These are phyloP conservation scores for Dinocampus coccinellae DNA, from an alignment of 2,888 invertebrate genomes.

Conservation along the genomic window DNA sequence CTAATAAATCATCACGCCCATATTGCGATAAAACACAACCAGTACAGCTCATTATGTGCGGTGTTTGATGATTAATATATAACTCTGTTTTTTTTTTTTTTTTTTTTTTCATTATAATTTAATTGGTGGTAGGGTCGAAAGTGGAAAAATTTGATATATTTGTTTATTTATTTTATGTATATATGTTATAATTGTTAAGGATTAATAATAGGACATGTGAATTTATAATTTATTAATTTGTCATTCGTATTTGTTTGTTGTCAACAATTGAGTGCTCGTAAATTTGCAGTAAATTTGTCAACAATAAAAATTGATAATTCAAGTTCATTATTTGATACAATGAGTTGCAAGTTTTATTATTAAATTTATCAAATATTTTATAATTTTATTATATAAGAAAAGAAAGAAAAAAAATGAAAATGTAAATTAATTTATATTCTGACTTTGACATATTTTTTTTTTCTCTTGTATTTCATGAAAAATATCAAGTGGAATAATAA, in stretches of 20 bases:
- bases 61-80: not conserved
- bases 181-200: not conserved
- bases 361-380: not conserved
- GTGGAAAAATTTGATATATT: not conserved
- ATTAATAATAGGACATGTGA: not conserved
- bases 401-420: not conserved
- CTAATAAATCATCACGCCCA: constrained; percentile 10
- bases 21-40: not conserved
- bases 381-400: not conserved
- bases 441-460: not conserved
- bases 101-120: not conserved
- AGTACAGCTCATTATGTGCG: not conserved
- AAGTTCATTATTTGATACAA: not conserved
- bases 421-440: not conserved
- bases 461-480: not conserved
- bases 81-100: not conserved
- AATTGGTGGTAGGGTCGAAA: not conserved
- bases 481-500: not conserved
- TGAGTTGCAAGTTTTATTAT: not conserved
- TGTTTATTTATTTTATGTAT: not conserved
- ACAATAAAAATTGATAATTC: not conserved
- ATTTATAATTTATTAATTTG: not conserved
- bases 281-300: not conserved
- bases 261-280: not conserved
- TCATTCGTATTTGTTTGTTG: too few relatives aligned